Evolutionary conservation across 2,797 vertebrate species (phyloP).

Genomic region (Peromyscus nudipes): DNA sequence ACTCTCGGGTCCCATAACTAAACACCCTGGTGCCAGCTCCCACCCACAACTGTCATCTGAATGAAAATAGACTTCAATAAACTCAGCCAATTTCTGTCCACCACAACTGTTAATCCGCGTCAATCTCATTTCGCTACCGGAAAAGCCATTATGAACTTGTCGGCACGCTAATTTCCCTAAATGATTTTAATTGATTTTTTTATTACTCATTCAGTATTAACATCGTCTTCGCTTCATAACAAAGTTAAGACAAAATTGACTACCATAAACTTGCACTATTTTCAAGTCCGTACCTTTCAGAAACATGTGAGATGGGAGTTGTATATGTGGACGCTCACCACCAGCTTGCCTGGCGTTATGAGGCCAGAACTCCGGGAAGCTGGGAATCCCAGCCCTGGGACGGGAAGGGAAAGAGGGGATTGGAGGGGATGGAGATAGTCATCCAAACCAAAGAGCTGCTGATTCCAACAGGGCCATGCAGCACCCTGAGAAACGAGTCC

Average conservation of each 20-base stretch:
- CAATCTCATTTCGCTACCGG: conserved; percentile 80
- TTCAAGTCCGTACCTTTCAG: not conserved
- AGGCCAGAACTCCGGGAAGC: not conserved
- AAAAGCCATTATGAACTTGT: conserved; percentile 78
- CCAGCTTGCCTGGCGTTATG: not conserved
- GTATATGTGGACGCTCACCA: not conserved
- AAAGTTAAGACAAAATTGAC: conserved; percentile 73
- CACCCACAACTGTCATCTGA: conserved; percentile 78
- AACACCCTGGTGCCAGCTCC: conserved; percentile 60
- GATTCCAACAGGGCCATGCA: not conserved
- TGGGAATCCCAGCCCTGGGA: not conserved
- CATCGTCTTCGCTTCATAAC: conserved; percentile 73
- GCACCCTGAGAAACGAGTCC: not conserved
- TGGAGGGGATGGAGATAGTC: not conserved
- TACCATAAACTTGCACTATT: conserved; percentile 22
- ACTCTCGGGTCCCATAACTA: conserved; percentile 28
- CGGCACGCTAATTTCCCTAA: conserved; percentile 79
- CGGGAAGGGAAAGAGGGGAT: not conserved
- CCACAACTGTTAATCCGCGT: conserved; percentile 76
- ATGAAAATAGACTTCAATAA: conserved; percentile 79
- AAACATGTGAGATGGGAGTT: conserved; percentile 57
- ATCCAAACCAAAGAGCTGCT: not conserved
- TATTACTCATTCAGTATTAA: conserved; percentile 74
- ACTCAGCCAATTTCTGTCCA: conserved; percentile 68
- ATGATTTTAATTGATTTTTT: conserved; percentile 82